A percentile compares a stretch with the other conserved stretches of the same genome.
Evolutionary conservation across 2,888 invertebrate genomes (phyloP).

Genomic region (Anorthoa munda): DNA sequence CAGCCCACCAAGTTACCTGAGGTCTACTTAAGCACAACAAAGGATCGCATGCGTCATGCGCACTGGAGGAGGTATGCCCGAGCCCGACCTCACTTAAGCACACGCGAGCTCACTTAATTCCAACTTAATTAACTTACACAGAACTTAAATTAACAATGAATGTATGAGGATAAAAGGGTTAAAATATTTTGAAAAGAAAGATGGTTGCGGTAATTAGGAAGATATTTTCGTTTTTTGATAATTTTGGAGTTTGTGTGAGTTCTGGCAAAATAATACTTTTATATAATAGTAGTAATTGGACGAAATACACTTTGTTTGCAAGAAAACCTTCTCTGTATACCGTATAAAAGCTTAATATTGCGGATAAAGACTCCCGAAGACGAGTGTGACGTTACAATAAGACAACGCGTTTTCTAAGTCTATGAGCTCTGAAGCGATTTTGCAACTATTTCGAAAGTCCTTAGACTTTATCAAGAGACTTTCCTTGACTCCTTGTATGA

Average conservation of each 20-base stretch:
- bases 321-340: too few relatives aligned
- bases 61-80: conserved; percentile 67
- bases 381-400: too few relatives aligned
- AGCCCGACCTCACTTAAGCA: conserved; percentile 71
- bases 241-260: too few relatives aligned
- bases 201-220: neutral
- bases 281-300: too few relatives aligned
- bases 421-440: too few relatives aligned
- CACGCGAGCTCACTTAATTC: conserved; percentile 64
- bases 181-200: conserved; percentile 7
- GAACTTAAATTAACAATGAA: conserved; percentile 56
- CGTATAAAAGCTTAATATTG: too few relatives aligned
- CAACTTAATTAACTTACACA: conserved; percentile 63
- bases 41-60: conserved; percentile 70
- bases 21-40: conserved; percentile 63
- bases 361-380: too few relatives aligned
- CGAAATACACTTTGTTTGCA: too few relatives aligned
- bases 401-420: too few relatives aligned
- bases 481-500: neutral
- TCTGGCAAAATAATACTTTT: too few relatives aligned
- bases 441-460: too few relatives aligned
- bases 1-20: conserved; percentile 46
- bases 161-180: conserved; percentile 36
- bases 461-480: too few relatives aligned
- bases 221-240: neutral